Evolutionary conservation across 2,113 vertebrate species (phyloP).

Genomic region (Furnarius figulus): DNA sequence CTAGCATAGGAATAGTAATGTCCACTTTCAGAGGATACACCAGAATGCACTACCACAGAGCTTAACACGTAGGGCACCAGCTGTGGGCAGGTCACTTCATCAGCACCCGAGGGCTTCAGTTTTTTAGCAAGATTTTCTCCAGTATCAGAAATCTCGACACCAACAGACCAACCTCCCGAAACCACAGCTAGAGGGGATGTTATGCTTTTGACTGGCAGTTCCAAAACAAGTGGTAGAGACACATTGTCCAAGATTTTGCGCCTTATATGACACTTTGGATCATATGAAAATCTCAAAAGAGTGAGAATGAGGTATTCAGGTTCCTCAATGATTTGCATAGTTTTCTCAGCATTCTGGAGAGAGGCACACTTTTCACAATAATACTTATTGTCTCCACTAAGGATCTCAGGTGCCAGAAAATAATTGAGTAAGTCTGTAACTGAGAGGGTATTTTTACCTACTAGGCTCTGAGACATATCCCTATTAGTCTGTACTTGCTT

Average conservation of each 20-base stretch:
- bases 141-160: constrained; percentile 84
- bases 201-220: constrained; percentile 83
- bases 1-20: constrained; percentile 97
- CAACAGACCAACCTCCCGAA: constrained; percentile 71
- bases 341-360: constrained; percentile 94
- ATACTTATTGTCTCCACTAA: constrained; percentile 95
- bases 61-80: constrained; percentile 86
- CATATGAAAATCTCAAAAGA: constrained; percentile 93
- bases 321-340: constrained; percentile 89
- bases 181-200: constrained; percentile 55
- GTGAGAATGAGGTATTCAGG: constrained; percentile 98
- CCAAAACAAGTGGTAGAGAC: constrained; percentile 86
- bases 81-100: constrained; percentile 77
- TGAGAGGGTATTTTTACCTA: constrained; percentile 76
- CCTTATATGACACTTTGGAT: constrained; percentile 92
- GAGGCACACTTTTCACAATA: constrained; percentile 94
- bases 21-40: constrained; percentile 96
- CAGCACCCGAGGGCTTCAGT: constrained; percentile 88
- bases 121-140: constrained; percentile 95
- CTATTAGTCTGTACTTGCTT: constrained; percentile 33
- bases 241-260: constrained; percentile 96
- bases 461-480: constrained; percentile 69
- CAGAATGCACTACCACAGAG: constrained; percentile 97
- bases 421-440: constrained; percentile 94
- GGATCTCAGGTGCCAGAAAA: constrained; percentile 94